Percentiles rank a stretch among this genome's conserved stretches.
Evolutionary conservation across 2,797 vertebrate genomes (phyloP).

Genomic region (Poeciliopsis gracilis): DNA sequence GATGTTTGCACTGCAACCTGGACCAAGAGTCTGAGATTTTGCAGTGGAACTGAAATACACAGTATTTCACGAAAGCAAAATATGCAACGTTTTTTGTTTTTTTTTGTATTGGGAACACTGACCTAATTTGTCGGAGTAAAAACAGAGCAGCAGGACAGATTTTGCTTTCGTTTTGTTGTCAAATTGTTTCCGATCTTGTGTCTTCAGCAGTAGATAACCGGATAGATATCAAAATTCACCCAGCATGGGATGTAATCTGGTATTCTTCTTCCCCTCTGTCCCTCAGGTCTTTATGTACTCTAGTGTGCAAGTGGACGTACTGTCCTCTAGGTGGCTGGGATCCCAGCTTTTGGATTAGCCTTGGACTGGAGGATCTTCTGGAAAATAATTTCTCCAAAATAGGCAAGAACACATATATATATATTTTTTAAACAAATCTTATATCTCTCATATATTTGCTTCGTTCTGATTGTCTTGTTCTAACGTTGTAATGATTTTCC

Average conservation of each 20-base stretch:
- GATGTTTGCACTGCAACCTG: too few relatives aligned
- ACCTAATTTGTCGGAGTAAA: constrained; percentile 24
- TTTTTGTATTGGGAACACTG: not conserved
- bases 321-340: constrained; percentile 90
- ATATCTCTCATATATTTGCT: not conserved
- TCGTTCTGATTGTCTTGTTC: not conserved
- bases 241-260: not conserved
- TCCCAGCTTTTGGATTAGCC: constrained; percentile 87
- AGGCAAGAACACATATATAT: constrained; percentile 51
- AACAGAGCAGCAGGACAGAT: not conserved
- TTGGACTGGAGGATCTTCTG: constrained; percentile 89
- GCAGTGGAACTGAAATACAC: not conserved
- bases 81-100: not conserved
- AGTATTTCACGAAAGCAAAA: not conserved
- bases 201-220: constrained; percentile 6
- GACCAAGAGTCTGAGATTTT: too few relatives aligned
- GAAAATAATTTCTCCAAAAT: constrained; percentile 90
- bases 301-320: constrained; percentile 97
- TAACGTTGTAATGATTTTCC: not conserved
- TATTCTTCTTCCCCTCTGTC: not conserved
- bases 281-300: constrained; percentile 90
- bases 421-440: not conserved
- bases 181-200: not conserved
- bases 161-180: not conserved
- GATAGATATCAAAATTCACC: not conserved